Percentiles rank a stretch among this genome's conserved stretches.
Conservation (phyloP, 1,140 invertebrate species). For the Drosophila subpulchrella region DNA sequence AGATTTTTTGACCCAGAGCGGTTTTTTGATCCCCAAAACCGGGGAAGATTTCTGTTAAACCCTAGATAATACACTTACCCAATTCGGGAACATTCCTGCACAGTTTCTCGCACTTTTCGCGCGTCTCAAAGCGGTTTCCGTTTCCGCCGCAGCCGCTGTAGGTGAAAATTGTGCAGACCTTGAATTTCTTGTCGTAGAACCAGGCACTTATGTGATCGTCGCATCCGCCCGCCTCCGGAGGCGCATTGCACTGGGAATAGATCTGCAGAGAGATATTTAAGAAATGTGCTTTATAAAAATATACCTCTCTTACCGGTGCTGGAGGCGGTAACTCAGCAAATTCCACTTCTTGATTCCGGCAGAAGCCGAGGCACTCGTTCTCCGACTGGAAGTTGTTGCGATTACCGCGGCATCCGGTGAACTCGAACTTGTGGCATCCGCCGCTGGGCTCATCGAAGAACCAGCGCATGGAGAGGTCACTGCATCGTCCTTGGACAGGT, state of each 20-base stretch:
- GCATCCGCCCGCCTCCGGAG: slow-evolving; percentile 90
- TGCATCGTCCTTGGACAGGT: slow-evolving; percentile 87
- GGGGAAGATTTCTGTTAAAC: too few relatives aligned
- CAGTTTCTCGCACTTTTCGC: slow-evolving; percentile 92
- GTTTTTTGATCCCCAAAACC: too few relatives aligned
- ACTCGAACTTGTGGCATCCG: slow-evolving; percentile 89
- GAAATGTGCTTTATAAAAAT: not conserved
- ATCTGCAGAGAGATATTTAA: slow-evolving; percentile 21
- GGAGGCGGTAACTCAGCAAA: slow-evolving; percentile 36
- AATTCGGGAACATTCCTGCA: slow-evolving; percentile 89
- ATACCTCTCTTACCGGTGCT: slow-evolving; percentile 40
- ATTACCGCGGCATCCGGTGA: slow-evolving; percentile 90
- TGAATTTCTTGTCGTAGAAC: slow-evolving; percentile 89
- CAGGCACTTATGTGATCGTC: slow-evolving; percentile 87
- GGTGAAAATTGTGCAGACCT: slow-evolving; percentile 89
- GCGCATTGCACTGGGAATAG: slow-evolving; percentile 85
- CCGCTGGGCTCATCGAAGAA: slow-evolving; percentile 90
- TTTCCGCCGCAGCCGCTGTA: slow-evolving; percentile 95
- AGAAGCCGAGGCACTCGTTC: slow-evolving; percentile 93
- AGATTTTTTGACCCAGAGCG: too few relatives aligned
- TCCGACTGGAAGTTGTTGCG: slow-evolving; percentile 93
- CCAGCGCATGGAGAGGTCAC: slow-evolving; percentile 87
- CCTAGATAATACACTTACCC: slow-evolving; percentile 85
- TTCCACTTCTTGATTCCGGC: slow-evolving; percentile 84
- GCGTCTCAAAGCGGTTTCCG: slow-evolving; percentile 91